Percentiles rank a stretch among this genome's conserved stretches.
These are phyloP conservation scores for Alcis repandata DNA, from an alignment of 2,888 invertebrate species.

Conservation along the genomic window DNA sequence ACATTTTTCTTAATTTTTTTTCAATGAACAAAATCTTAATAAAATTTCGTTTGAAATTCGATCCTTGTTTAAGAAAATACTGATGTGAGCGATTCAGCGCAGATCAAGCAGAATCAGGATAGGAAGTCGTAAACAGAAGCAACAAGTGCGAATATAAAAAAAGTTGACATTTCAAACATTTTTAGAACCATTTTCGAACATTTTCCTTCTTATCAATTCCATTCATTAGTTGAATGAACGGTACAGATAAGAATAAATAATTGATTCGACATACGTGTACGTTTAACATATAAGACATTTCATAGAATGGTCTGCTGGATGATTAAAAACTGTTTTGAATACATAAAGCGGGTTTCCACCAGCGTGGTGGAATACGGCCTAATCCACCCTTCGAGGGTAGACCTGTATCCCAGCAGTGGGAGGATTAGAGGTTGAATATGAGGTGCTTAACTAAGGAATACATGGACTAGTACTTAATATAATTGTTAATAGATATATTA, in stretches of 20 bases:
- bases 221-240: conserved; percentile 16
- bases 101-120: neutral
- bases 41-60: too few relatives aligned
- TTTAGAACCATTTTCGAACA: neutral
- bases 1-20: too few relatives aligned
- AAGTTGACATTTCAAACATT: neutral
- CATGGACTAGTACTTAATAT: too few relatives aligned
- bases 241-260: conserved; percentile 38
- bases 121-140: neutral
- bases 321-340: neutral
- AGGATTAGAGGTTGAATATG: too few relatives aligned
- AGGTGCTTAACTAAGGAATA: too few relatives aligned
- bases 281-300: neutral
- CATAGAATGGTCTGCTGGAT: neutral
- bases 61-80: too few relatives aligned
- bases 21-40: too few relatives aligned
- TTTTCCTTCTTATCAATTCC: conserved; percentile 8
- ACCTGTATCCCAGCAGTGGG: too few relatives aligned
- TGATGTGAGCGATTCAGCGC: too few relatives aligned
- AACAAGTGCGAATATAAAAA: neutral
- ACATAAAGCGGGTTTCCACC: neutral
- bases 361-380: too few relatives aligned
- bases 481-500: too few relatives aligned
- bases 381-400: too few relatives aligned
- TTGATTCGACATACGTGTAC: conserved; percentile 20